Conservation (phyloP, 2,797 vertebrate genomes). For the Poliocrania exsul region DNA sequence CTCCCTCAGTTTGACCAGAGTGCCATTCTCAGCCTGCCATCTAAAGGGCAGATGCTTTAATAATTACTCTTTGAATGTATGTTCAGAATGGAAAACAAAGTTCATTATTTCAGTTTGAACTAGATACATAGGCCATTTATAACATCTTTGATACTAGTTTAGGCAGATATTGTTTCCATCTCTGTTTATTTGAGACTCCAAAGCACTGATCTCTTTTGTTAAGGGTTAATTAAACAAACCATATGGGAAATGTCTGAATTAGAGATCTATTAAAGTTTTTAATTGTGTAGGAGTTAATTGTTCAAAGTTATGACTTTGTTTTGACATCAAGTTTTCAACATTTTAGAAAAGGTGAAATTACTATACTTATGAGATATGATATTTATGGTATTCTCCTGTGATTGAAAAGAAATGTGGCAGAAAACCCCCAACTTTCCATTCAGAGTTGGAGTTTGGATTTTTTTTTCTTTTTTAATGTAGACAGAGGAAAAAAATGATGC, state of each 20-base stretch:
- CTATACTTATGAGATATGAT: not conserved
- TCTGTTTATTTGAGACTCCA: not conserved
- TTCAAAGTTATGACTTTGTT: not conserved
- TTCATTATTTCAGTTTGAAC: not conserved
- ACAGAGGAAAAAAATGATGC: not conserved
- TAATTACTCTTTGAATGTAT: not conserved
- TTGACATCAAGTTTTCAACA: not conserved
- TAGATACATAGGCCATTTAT: not conserved
- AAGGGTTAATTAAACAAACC: constrained; percentile 39
- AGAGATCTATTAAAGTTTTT: constrained; percentile 4
- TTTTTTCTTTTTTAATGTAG: not conserved
- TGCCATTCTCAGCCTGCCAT: not conserved
- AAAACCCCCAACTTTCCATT: not conserved
- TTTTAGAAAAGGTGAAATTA: not conserved
- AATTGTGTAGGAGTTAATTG: constrained; percentile 18
- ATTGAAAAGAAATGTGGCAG: not conserved
- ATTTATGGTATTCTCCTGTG: not conserved
- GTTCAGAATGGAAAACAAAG: not conserved
- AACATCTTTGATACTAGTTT: not conserved
- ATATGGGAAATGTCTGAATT: constrained; percentile 20
- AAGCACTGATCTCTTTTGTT: not conserved
- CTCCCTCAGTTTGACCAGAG: not conserved
- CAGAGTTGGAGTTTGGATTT: not conserved
- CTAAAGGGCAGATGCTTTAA: not conserved
- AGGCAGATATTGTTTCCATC: not conserved